Evolutionary conservation across 2,797 vertebrate species (phyloP).

Genomic region (Coracias cyanogaster): DNA sequence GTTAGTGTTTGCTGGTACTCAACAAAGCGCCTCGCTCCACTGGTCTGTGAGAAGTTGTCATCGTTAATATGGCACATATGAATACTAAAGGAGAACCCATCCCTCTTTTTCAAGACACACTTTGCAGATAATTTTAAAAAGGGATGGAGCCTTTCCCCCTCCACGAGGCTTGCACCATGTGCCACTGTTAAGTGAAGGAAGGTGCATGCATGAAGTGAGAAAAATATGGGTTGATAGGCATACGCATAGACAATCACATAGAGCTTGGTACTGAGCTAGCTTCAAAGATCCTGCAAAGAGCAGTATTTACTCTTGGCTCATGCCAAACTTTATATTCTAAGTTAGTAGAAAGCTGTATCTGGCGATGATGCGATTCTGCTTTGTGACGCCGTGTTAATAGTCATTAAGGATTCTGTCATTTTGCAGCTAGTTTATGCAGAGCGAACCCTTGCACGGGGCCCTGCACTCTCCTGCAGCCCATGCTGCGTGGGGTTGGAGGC

Average conservation of each 20-base stretch:
- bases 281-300: background rate
- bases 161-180: background rate
- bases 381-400: background rate
- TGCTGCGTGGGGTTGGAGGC: background rate
- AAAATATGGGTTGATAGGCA: background rate
- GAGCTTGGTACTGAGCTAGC: background rate
- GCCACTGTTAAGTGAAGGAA: fast-evolving
- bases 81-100: background rate
- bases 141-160: background rate
- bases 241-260: fast-evolving
- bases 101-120: background rate
- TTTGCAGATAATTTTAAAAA: background rate
- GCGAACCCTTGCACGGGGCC: fast-evolving
- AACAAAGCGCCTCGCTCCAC: background rate
- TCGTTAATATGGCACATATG: background rate
- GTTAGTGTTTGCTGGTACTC: background rate
- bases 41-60: background rate
- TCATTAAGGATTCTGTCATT: background rate
- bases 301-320: background rate
- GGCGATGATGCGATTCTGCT: background rate
- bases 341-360: fast-evolving
- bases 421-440: background rate
- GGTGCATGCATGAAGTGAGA: background rate
- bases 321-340: background rate
- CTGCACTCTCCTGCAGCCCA: background rate